Base-by-base conservation (phyloP, 2,113 vertebrate species). In the Lepidothrix coronata region DNA sequence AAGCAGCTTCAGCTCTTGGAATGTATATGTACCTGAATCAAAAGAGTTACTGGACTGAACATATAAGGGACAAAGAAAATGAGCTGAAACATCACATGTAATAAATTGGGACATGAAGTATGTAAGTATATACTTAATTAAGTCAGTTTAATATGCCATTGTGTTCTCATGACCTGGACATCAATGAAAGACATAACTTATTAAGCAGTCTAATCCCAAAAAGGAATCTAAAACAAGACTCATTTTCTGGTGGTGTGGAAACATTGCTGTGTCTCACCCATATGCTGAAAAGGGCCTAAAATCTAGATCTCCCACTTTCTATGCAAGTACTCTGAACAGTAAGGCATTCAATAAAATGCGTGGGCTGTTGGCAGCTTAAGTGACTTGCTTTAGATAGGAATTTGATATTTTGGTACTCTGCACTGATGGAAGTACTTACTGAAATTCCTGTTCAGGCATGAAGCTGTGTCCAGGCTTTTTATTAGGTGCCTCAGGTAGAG, bases 271-370 rank as follows among this genome's bases (percentile, higher is more conserved):
- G 8, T 76, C 51, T 65, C 54, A 30, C 3, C 3, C 3, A 2
- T 13, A 5, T 7, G 5, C 16, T 61, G 31, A 70, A 61, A 76
- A 91, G 17, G 3, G 2, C 4, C 11, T 51, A 46, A 80, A 65
- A 61, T 52, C 6, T n/a, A 31, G 3, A 63, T 51, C 12, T 80
- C 6, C 5, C 12, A 22, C 5, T 48, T 88, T 61, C 22, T 61
- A 23, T 65, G 5, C 25, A 65, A 73, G 22, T 46, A 46, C 28
- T 66, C 24, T 54, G 44, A 79, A 59, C 6, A 9, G 24, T 5
- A 55, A 14, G 7, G 2, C 20, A 12, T 39, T 93, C 0, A 0
- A 52, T 48, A 80, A 39, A 41, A 63, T 28, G 5, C 4, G 14
- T 27, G 4, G 14, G 12, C 12, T 80, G 18, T 27, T 48, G 8